Evolutionary conservation across 2,797 vertebrate genomes (phyloP), one percentile per base, ranked within the genome.

Genomic region (Galagoides demidoff): DNA sequence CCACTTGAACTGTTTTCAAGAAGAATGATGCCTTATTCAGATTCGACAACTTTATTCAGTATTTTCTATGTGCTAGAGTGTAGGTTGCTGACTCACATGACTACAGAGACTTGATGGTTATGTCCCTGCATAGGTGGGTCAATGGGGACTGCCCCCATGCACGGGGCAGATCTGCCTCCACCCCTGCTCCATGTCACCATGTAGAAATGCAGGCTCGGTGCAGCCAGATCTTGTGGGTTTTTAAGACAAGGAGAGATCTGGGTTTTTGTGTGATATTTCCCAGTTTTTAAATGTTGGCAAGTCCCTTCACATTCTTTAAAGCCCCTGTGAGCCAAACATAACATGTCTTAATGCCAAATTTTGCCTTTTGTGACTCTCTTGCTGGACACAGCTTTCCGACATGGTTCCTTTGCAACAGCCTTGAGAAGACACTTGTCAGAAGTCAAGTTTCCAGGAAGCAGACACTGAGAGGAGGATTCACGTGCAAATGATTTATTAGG

Each of bases 221-320:
- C 17, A 20, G 55, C 61, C 14, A n/a, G 49, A 59, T 66, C 31
- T 61, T 79, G 27, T n/a, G 66, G 64, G 70, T 74, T 96, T 90
- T 77, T 39, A 95, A 84, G 37, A 77, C 14, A 27, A 92, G 39
- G 49, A 37, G 19, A 96, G 43, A 82, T 61, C 70, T 90, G 71
- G 52, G 31, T 6, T 95, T 93, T 84, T 92, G 31, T 85, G 74
- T 96, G 45, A 86, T 85, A 76, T 68, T 64, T 87, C 31, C 82
- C 63, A 77, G 88, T 89, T 97, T 96, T 64, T 76, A 79, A 94
- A 49, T 19, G 43, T 89, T 97, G 92, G 94, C 85, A 93, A 61
- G 34, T 22, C 70, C 59, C 74, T 34, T 83, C 25, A 59, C 16
- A 85, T 84, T 89, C 95, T 89, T 90, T 63, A 16, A 71, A 78